Evolutionary conservation across 1,140 invertebrate genomes (phyloP), one percentile per base, ranked within the genome.

Genomic region (Bombus confusus): DNA sequence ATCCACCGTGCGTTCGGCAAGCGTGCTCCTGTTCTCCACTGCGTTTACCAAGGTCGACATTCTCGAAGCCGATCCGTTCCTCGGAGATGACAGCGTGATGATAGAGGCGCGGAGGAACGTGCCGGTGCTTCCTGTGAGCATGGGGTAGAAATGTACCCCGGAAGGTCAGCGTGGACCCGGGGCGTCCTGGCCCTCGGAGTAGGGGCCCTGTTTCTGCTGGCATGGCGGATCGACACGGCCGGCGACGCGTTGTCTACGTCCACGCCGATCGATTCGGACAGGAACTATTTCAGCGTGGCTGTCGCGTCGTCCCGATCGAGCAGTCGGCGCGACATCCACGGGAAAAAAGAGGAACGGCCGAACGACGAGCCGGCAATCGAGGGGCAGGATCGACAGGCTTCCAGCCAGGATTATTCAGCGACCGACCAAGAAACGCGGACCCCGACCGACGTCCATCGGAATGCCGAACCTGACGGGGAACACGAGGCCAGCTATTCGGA

Each of bases 61-160:
- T 52, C 47, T 47, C 31, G 6, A 34, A 22, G 31, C 8, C 22
- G 68, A 25, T 34, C 18, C 18, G 12, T 69, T 34, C 9, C 18
- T 10, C 18, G 18, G 47, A 28, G 52, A 74, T 83, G 80, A 52
- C 59, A 83, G 39, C 72, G 80, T 39, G 73, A 78, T 43, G 66
- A 59, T 47, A 47, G 68, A 39, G 18, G 76, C 69, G 57, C 34
- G 31, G 12, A 69, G 71, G 66, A 72, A 39, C 84, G 79, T 66
- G 86, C 64, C 39, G 64, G 59, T 74, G 12, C 34, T 39, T 83
- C 69, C 91, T 82, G 66, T 91, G 92, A 94, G 89, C 92, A 94
- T 94, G 94, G 94, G 93, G 93, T 93, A 93, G 93, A 88, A 80
- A 94, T 95, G 94, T 88, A 91, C 91, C 90, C 82, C 84, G 91